These are phyloP conservation scores for Hybos culiciformis DNA, from an alignment of 2,888 invertebrate species.

Conservation along the genomic window DNA sequence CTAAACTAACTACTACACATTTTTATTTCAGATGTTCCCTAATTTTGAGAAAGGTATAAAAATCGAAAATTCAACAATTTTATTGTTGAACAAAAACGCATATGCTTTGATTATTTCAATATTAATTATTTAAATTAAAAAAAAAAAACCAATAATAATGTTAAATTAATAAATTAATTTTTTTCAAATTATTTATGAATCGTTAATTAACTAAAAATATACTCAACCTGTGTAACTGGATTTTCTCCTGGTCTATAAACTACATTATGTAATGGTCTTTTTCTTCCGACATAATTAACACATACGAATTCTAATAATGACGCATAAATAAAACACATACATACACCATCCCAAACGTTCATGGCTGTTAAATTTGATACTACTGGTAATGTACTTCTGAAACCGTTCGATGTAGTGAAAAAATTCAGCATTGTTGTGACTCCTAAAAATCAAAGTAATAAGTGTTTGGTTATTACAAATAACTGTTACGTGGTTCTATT, in stretches of 20 bases:
- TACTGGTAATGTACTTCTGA: conserved; percentile 82
- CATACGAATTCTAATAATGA: conserved; percentile 87
- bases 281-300: conserved; percentile 88
- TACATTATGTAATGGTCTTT: conserved; percentile 76
- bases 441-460: conserved; percentile 42
- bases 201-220: too few species aligned
- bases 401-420: conserved; percentile 90
- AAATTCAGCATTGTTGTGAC: conserved; percentile 97
- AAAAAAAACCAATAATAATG: too few species aligned
- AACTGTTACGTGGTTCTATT: not conserved
- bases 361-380: conserved; percentile 89
- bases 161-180: not conserved
- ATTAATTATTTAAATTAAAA: not conserved
- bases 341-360: conserved; percentile 95
- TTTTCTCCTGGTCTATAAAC: conserved; percentile 82
- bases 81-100: too few species aligned
- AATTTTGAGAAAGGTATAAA: too few species aligned
- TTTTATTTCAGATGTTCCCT: too few species aligned
- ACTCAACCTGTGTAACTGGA: conserved; percentile 75
- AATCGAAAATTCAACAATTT: too few species aligned
- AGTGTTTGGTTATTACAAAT: not conserved
- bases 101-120: too few species aligned
- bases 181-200: conserved; percentile 3
- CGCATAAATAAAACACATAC: conserved; percentile 95
- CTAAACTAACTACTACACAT: too few species aligned